Base-by-base conservation (phyloP, 2,113 vertebrate species). In the Sebastes schlegelii region DNA sequence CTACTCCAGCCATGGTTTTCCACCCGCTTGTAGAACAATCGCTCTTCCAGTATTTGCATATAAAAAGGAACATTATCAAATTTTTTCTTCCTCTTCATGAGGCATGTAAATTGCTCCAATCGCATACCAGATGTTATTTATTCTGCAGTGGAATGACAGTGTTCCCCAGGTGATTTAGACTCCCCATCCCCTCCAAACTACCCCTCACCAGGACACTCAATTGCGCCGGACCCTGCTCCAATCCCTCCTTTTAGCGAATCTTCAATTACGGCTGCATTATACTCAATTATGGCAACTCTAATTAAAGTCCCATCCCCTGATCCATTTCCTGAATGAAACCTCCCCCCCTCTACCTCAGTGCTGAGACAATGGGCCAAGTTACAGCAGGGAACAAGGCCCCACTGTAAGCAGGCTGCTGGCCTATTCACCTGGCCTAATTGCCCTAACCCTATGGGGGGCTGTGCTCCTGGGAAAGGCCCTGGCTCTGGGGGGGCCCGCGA, bases 361-460 rank as follows among this genome's bases (percentile, higher is more conserved):
- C 61, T 84, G 69, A 89, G 88, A 95, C 93, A 95, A 95, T 92
- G 91, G 89, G 34, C 54, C 78, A 54, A 77, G 91, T 88, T 88
- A 79, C 89, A 82, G 55, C 52, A 58, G 84, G 86, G 91, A 96
- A 96, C 95, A 96, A 96, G 94, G 91, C 88, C 87, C 92, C 82
- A 93, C 93, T 95, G 92, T 95, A 90, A 89, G 88, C 91, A 76
- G 86, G 80, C 91, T 90, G 84, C 86, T 87, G 93, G 83, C 90
- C 94, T 92, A 94, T 95, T 95, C 94, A 94, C 94, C 93, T 94
- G 92, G 90, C 94, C 94, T 95, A 95, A 96, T 95, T 95, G 94
- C 86, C 86, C 86, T 75, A 79, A 91, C 89, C 91, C 88, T 83
- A 77, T 91, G 85, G 90, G 84, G 88, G 87, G 76, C 81, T 79